These are phyloP conservation scores for Pelodytes ibericus DNA, from an alignment of 2,797 vertebrate genomes.

Conservation along the genomic window DNA sequence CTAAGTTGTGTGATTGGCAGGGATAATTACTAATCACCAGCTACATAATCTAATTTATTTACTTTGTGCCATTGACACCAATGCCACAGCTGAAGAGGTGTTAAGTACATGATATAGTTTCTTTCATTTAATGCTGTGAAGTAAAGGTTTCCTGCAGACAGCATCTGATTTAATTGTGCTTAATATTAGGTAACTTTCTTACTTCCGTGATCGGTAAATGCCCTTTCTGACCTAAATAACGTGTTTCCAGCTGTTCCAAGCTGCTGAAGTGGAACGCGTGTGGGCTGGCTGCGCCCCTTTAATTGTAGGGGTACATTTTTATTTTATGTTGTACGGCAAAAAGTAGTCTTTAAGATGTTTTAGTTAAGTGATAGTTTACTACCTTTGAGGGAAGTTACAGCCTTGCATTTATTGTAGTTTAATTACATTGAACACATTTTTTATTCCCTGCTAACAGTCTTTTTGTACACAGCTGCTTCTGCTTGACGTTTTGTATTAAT, in stretches of 20 bases:
- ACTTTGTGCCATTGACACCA: conserved; percentile 35
- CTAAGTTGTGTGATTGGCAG: too few species aligned
- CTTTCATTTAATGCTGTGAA: conserved; percentile 37
- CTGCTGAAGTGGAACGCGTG: conserved; percentile 27
- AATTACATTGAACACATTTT: conserved; percentile 1
- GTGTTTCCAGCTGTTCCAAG: conserved; percentile 12
- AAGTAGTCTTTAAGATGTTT: conserved; percentile 1
- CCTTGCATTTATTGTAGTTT: not conserved
- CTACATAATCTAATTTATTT: conserved; percentile 41
- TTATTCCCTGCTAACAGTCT: not conserved
- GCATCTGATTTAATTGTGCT: conserved; percentile 46
- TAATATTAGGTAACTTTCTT: conserved; percentile 44
- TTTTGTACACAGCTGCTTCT: not conserved
- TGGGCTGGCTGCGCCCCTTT: conserved; percentile 22
- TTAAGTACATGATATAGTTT: conserved; percentile 29
- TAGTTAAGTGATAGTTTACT: conserved; percentile 2
- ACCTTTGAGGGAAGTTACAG: not conserved
- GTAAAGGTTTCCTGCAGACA: conserved; percentile 49
- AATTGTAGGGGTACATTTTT: not conserved
- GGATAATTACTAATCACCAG: conserved; percentile 31
- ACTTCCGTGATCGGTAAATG: conserved; percentile 20
- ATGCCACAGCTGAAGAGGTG: conserved; percentile 9
- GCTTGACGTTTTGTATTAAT: not conserved
- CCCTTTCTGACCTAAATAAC: conserved; percentile 11
- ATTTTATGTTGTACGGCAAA: not conserved